A percentile compares a stretch with the other conserved stretches of the same genome.
Evolutionary conservation across 2,888 invertebrate genomes (phyloP).

Genomic region (Noctua pronuba): DNA sequence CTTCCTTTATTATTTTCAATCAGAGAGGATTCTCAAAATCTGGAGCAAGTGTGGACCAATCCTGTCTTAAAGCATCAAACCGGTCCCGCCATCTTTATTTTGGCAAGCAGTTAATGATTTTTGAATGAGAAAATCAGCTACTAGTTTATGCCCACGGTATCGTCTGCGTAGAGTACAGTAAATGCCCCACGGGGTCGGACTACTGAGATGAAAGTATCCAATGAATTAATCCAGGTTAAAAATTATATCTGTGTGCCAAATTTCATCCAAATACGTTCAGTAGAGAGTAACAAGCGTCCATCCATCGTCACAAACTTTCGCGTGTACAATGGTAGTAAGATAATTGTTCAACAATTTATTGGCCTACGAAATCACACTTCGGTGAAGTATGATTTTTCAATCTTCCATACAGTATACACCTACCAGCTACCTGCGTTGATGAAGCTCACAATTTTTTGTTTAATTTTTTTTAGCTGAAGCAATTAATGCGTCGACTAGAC

Average conservation of each 20-base stretch:
- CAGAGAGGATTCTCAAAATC: background rate
- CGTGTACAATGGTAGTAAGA: background rate
- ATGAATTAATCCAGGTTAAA: no score
- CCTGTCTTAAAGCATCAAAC: background rate
- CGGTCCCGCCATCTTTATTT: background rate
- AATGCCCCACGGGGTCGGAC: background rate
- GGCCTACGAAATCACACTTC: background rate
- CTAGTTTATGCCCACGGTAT: background rate
- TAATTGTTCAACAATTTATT: background rate
- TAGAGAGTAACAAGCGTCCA: background rate
- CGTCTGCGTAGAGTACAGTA: background rate
- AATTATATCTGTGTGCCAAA: background rate
- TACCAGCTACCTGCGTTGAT: background rate
- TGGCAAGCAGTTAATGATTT: background rate
- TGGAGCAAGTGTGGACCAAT: background rate
- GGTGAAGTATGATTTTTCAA: no score
- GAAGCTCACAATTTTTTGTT: background rate
- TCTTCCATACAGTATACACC: no score
- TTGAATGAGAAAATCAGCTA: background rate
- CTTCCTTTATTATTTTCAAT: background rate
- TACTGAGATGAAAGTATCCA: background rate
- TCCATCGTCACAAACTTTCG: background rate
- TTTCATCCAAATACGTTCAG: background rate
- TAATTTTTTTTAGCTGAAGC: conserved; percentile 67
- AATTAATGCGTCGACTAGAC: conserved; percentile 59